phyloP scores from a whole-genome alignment of 2,113 vertebrate genomes.

The Dipodomys ordii region DNA sequence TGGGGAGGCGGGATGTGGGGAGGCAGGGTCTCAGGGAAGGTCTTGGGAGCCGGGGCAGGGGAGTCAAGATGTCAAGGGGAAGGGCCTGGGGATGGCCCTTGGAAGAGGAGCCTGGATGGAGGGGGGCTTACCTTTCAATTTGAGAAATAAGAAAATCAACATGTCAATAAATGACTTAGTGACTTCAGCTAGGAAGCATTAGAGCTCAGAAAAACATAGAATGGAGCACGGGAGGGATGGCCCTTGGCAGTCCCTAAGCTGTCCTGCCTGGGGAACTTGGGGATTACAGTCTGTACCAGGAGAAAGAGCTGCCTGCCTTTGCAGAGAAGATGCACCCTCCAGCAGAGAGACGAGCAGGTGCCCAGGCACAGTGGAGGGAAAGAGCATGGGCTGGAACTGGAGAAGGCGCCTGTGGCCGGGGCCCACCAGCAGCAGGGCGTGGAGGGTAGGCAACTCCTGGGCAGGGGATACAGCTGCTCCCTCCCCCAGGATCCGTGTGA shows the following conservation, averaged over 20 bases:
- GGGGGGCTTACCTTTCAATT: not conserved
- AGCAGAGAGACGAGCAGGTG: not conserved
- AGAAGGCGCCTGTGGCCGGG: rapidly evolving
- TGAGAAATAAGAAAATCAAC: not conserved
- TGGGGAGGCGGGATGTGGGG: not conserved
- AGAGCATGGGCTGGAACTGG: rapidly evolving
- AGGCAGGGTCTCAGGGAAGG: not conserved
- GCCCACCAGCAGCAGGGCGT: rapidly evolving
- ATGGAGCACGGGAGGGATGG: rapidly evolving
- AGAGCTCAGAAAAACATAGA: not conserved
- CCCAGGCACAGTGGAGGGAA: not conserved
- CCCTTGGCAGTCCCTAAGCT: rapidly evolving
- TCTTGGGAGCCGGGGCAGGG: no score
- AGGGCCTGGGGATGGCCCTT: no score
- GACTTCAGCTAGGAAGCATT: not conserved
- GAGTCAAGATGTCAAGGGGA: no score
- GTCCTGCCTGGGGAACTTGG: rapidly evolving
- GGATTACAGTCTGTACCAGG: not conserved
- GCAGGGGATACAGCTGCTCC: not conserved
- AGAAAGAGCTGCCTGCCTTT: not conserved
- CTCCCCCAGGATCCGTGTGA: not conserved
- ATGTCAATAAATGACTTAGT: not conserved
- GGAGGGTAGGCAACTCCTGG: not conserved
- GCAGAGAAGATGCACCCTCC: not conserved
- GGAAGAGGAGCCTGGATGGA: no score